phyloP scores from a whole-genome alignment of 2,797 vertebrate genomes.

The Gymnodraco acuticeps region DNA sequence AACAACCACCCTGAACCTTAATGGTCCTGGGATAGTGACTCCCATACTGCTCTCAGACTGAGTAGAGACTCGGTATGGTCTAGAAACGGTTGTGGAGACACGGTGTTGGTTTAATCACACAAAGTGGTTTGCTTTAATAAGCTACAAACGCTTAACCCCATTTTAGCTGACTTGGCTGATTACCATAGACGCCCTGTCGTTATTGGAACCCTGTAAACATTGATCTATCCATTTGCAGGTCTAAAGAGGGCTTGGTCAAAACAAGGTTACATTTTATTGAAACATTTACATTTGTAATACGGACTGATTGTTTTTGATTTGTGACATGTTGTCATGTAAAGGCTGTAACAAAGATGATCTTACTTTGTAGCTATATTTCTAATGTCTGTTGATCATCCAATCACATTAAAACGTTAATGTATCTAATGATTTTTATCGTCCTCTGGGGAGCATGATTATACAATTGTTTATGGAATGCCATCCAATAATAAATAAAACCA shows the following conservation, averaged over 20 bases:
- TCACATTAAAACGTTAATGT: background rate
- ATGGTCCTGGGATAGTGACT: conserved; percentile 55
- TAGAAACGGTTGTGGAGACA: conserved; percentile 32
- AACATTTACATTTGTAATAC: background rate
- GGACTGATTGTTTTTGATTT: background rate
- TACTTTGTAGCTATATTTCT: no score
- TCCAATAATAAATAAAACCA: background rate
- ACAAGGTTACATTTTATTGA: background rate
- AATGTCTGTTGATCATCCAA: background rate
- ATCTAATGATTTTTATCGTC: background rate
- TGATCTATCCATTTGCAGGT: conserved; percentile 16
- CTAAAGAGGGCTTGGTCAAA: background rate
- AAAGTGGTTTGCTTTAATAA: conserved; percentile 50
- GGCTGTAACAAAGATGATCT: background rate
- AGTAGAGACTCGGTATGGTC: conserved; percentile 18
- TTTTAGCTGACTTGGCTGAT: conserved; percentile 33
- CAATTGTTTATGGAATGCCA: background rate
- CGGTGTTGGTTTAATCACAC: conserved; percentile 35
- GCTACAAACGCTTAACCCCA: conserved; percentile 36
- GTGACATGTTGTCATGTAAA: background rate
- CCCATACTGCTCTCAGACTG: conserved; percentile 40
- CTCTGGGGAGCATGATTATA: background rate
- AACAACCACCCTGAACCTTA: conserved; percentile 73
- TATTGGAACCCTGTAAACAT: conserved; percentile 37
- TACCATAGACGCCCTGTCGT: conserved; percentile 14